A percentile compares a stretch with the other conserved stretches of the same genome.
phyloP scores from a whole-genome alignment of 2,888 invertebrate species.

The Rhodophaea formosa region DNA sequence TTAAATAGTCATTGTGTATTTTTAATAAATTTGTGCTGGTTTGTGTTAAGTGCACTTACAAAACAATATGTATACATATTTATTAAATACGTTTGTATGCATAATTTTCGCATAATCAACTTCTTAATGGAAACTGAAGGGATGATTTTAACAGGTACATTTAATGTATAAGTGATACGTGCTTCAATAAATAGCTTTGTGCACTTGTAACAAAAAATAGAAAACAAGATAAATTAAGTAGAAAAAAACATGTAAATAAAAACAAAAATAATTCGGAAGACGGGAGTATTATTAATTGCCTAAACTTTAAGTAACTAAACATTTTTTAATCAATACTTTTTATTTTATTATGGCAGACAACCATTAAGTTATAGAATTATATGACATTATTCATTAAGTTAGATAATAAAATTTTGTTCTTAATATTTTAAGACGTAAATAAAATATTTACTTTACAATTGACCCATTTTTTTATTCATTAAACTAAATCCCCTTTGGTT shows the following conservation, averaged over 20 bases:
- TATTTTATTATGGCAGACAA: neutral
- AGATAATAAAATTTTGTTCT: conserved; percentile 13
- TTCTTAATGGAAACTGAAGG: neutral
- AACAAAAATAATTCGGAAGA: conserved; percentile 39
- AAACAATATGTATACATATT: neutral
- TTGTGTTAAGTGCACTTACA: conserved; percentile 33
- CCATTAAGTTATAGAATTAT: neutral
- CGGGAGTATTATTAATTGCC: conserved; percentile 39
- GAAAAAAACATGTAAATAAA: conserved; percentile 13
- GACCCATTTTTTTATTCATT: neutral
- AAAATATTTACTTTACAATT: neutral
- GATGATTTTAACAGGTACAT: neutral
- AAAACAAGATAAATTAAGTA: conserved; percentile 4
- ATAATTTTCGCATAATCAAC: neutral
- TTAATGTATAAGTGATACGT: neutral
- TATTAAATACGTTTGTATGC: neutral
- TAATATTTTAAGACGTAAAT: conserved; percentile 3
- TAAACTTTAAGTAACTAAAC: conserved; percentile 18
- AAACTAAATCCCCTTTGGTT: neutral
- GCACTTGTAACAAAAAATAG: neutral
- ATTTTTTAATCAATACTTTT: neutral
- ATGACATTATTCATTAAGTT: neutral
- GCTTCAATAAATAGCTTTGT: neutral
- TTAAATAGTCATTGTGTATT: conserved; percentile 6
- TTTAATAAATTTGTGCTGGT: conserved; percentile 26